Evolutionary conservation across 92 coral and sea anemone species (phyloP), one percentile per base, ranked within the genome.

Genomic region (Porites cylindrica): DNA sequence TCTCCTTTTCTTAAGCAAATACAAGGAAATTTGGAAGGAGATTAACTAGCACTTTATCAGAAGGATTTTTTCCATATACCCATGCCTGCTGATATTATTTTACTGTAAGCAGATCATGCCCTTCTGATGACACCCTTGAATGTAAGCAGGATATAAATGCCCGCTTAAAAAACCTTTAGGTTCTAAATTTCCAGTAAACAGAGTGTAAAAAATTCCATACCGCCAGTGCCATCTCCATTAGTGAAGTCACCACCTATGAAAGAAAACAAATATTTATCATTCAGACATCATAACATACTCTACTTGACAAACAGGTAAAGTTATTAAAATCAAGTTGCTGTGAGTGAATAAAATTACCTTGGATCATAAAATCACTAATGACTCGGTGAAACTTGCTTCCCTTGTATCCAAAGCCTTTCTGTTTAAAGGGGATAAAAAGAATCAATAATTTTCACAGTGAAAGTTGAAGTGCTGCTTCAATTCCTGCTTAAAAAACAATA

Each of bases 351-450:
- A 16, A 17, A 43, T 51, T 85, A 95, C 98, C 98, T 93, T 95
- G 98, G 63, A 95, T 95, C 98, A 95, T 95, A 72, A 95, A 95
- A 52, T 85, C 94, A 19, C 80, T 77, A 76, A 95, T 91, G 19
- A 95, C 96, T 75, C 98, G 82, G 85, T 95, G 98, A 66, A 95
- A 95, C 58, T 83, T 83, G 72, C 96, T 95, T 8, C 94, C 96
- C 78, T 93, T 95, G 93, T 93, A 95, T 71, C 98, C 98, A 95
- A 56, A 95, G 53, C 98, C 98, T 88, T 89, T 86, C 98, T 95
- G 89, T 47, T 66, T 72, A 23, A 20, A 3, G 77, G 66, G 1
- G 19, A 56, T 70, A 29, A 38, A 82, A 54, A 70, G 17, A 70
- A 29, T 70, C 12, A 56, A 56, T 14, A 70, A 70, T 12, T 12